Evolutionary conservation across 2,888 invertebrate genomes (phyloP), one percentile per base, ranked within the genome.

Genomic region (Drosophila macrospina): DNA sequence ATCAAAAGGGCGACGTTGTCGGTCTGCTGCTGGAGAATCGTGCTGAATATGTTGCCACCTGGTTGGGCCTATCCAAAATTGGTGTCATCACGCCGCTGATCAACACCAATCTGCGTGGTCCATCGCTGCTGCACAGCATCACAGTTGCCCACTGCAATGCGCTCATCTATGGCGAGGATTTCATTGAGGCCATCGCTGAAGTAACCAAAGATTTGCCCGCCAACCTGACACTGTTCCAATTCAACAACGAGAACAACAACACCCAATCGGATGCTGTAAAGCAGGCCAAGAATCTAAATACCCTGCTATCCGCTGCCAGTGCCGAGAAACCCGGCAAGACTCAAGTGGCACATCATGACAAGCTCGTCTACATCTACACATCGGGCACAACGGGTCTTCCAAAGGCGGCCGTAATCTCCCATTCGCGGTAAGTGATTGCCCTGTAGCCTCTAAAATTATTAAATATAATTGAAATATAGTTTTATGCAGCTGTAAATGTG

Each of bases 321-420:
- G 87, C 87, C 8, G 89, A 91, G 44, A 84, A 81, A 20, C 77
- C 87, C 1, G 78, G 85, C 52, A 75, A 85, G 13, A 72, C 83
- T 2, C 80, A 89, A 39, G 93, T 52, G 2, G 94, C 94, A 48
- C 96, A 96, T 90, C 94, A 95, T 71, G 97, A 96, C 87, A 95
- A 95, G 85, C 93, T 99, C 47, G 93, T 99, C 50, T 99, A 98
- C 90, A 98, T 99, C 89, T 99, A 98, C 92, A 99, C 99, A 0
- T 98, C 98, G 39, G 99, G 99, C 45, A 99, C 99, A 0, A 99
- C 99, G 4, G 99, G 99, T 6, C 92, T 99, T 70, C 99, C 99
- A 0, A 99, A 99, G 92, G 98, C 99, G 24, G 99, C 99, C 47
- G 97, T 99, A 54, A 98, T 99, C 90, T 97, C 96, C 26, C 96